These are phyloP conservation scores for Latrodectus hesperus DNA, from an alignment of 2,888 invertebrate species.

Conservation along the genomic window DNA sequence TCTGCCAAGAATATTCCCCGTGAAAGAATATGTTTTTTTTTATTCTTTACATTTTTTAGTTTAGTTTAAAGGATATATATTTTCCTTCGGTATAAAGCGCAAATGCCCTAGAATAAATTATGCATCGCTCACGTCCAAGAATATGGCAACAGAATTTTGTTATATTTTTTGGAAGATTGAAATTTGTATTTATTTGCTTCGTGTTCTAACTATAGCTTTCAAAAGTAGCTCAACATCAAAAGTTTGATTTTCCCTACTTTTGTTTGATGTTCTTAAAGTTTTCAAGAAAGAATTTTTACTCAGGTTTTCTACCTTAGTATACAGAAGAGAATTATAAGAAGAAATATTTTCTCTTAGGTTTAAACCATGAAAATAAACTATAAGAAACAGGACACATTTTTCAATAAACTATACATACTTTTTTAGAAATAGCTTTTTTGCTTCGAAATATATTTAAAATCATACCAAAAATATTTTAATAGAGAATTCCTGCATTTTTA, in stretches of 20 bases:
- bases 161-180: background rate
- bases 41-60: background rate
- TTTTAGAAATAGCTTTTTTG: no score
- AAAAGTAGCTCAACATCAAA: slow-evolving; percentile 2
- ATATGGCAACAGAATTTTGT: background rate
- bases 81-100: background rate
- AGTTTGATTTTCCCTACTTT: background rate
- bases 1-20: background rate
- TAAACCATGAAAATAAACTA: background rate
- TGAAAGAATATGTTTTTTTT: background rate
- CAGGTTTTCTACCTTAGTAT: background rate
- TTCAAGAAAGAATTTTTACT: background rate
- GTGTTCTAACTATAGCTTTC: background rate
- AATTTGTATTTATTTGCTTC: background rate
- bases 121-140: background rate
- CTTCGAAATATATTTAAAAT: no score
- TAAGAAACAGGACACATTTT: background rate
- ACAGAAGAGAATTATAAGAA: no score
- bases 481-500: no score
- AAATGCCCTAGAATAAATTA: slow-evolving; percentile 3
- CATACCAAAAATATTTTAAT: no score
- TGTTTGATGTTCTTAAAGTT: background rate
- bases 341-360: background rate
- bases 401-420: no score
- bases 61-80: background rate